Conservation (phyloP, 2,113 vertebrate species). For the Agapornis roseicollis region DNA sequence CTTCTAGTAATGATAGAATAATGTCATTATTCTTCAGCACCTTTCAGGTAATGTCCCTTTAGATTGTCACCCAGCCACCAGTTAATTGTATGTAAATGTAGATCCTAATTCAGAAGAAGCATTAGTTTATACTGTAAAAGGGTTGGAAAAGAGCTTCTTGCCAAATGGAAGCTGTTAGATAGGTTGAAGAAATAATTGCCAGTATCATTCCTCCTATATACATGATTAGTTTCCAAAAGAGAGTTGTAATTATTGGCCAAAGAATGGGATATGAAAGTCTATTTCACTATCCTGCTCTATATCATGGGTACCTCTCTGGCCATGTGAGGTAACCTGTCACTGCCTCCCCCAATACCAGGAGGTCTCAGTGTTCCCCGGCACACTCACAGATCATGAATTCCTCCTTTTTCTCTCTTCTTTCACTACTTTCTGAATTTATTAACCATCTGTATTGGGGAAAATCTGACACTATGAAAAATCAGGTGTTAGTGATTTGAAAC, state of each 20-base stretch:
- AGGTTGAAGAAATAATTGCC: neutral
- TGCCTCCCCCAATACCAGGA: fast-evolving
- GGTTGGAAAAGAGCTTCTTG: neutral
- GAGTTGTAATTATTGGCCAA: neutral
- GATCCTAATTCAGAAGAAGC: neutral
- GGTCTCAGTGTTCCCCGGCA: neutral
- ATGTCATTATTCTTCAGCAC: constrained; percentile 4
- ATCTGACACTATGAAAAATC: neutral
- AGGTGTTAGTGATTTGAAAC: neutral
- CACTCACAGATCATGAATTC: neutral
- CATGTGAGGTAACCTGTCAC: neutral
- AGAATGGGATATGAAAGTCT: neutral
- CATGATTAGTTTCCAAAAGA: neutral
- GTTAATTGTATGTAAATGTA: neutral
- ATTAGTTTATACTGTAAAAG: neutral
- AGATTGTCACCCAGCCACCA: neutral
- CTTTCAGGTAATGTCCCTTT: neutral
- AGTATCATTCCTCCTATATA: neutral
- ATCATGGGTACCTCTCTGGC: neutral
- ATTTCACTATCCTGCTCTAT: neutral
- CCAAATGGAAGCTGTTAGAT: neutral
- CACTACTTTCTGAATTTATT: neutral
- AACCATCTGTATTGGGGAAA: neutral
- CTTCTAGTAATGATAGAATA: neutral
- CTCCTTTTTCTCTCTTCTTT: neutral